A percentile compares a stretch with the other conserved stretches of the same genome.
Evolutionary conservation across 1,140 invertebrate genomes (phyloP).

Genomic region (Hestina assimilis): DNA sequence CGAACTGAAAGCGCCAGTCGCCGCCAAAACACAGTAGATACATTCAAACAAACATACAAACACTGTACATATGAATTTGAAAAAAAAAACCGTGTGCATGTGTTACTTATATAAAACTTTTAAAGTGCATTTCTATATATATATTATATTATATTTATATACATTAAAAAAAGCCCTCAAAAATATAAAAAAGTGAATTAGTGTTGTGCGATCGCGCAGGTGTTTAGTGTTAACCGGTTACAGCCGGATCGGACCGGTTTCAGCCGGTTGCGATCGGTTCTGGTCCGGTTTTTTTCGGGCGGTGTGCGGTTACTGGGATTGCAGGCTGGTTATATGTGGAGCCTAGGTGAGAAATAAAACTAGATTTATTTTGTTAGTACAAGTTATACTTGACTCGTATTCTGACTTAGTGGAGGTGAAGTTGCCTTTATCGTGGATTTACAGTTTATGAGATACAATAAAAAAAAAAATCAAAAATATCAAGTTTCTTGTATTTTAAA

Average conservation of each 20-base stretch:
- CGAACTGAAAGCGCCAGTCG: constrained; percentile 37
- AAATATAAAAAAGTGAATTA: constrained; percentile 14
- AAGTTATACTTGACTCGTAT: no score
- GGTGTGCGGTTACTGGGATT: constrained; percentile 35
- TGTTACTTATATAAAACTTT: constrained; percentile 31
- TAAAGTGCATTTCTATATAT: constrained; percentile 43
- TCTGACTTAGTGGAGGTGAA: no score
- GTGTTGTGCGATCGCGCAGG: constrained; percentile 22
- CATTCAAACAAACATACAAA: constrained; percentile 23
- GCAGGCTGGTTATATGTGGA: constrained; percentile 43
- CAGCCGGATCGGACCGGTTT: constrained; percentile 18
- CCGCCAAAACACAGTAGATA: constrained; percentile 46
- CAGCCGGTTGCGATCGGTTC: constrained; percentile 13
- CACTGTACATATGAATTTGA: constrained; percentile 25
- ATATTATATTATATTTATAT: constrained; percentile 28
- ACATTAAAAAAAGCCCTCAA: constrained; percentile 28
- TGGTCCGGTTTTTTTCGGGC: constrained; percentile 6
- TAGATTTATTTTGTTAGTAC: constrained; percentile 1
- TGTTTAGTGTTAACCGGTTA: constrained; percentile 27
- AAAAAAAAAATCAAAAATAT: no score
- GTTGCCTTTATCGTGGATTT: no score
- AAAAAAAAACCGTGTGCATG: constrained; percentile 21
- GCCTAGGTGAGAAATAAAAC: constrained; percentile 44
- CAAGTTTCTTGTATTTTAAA: no score
- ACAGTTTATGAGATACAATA: no score